Base-by-base conservation (phyloP, 2,113 vertebrate genomes). In the Notiomystis cincta region DNA sequence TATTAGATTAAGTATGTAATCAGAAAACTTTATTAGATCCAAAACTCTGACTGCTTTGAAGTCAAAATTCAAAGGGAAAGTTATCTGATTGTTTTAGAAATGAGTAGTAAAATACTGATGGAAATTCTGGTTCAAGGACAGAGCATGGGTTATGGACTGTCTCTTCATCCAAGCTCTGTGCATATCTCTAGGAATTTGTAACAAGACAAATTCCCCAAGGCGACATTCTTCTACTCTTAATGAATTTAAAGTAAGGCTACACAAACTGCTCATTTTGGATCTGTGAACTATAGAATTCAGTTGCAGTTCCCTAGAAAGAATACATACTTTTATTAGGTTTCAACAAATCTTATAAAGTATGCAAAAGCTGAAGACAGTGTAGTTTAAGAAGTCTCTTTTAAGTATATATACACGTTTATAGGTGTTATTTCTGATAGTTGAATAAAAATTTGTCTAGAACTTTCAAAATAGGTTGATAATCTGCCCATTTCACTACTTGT, bases 11-110 rank as follows among this genome's bases (percentile, higher is more conserved):
- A 84, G 11, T 69, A 23, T 65, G 35, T 64, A 81, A 89, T 76
- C 53, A 57, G 45, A 69, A 89, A 85, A 72, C 13, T 17, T 72
- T 60, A 35, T 67, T 47, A 30, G 62, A 85, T 87, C 54, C 58
- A 93, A 85, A 90, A 58, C 20, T 76, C 30, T 53, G 37, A 50
- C 65, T 95, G 18, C 83, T 93, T 95, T 97, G 84, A 96, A 94
- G 91, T 89, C 20, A 12, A 24, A 71, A 93, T 82, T 94, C 84
- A 94, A 91, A 95, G 54, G 47, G 54, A 80, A 72, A 80, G 30
- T 79, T 95, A 77, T 87, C 89, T 64, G 50, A 61, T 76, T 69
- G 62, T 91, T 95, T 93, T 71, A 78, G 27, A 77, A 56, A 79
- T 42, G 11, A 48, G 23, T 31, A 73, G 42, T 82, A 92, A 80